Evolutionary conservation across 2,113 vertebrate genomes (phyloP).

Genomic region (Procapra przewalskii): DNA sequence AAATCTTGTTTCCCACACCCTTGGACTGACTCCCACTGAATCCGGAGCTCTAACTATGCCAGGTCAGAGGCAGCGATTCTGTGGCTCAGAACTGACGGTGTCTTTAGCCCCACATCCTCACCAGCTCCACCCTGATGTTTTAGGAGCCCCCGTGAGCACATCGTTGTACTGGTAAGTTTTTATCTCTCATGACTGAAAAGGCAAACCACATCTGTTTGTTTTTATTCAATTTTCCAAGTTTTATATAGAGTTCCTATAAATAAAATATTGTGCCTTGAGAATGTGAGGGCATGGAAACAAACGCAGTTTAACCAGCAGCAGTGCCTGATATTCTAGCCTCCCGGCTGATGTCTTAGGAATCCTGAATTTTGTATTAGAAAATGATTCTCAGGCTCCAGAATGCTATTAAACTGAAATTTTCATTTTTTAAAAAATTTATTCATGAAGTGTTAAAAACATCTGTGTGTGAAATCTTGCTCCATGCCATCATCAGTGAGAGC

Average conservation of each 20-base stretch:
- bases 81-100: rapidly evolving
- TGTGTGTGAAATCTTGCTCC: not conserved
- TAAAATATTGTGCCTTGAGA: conserved; percentile 62
- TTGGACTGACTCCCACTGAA: not conserved
- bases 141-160: not conserved
- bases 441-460: not conserved
- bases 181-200: conserved; percentile 23
- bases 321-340: not conserved
- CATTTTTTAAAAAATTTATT: not conserved
- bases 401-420: not conserved
- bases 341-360: not conserved
- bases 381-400: conserved; percentile 2
- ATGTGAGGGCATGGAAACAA: conserved; percentile 55
- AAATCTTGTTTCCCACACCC: not conserved
- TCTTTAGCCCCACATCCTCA: rapidly evolving
- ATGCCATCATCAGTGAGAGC: not conserved
- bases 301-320: not conserved
- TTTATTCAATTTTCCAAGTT: conserved; percentile 69
- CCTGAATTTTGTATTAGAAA: conserved; percentile 25
- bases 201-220: conserved; percentile 60
- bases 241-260: conserved; percentile 74
- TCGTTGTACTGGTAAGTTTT: not conserved
- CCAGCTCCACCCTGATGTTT: not conserved
- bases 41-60: not conserved
- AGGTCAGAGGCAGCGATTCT: not conserved